Evolutionary conservation across 2,888 invertebrate species (phyloP).

Genomic region (Blastobasis adustella): DNA sequence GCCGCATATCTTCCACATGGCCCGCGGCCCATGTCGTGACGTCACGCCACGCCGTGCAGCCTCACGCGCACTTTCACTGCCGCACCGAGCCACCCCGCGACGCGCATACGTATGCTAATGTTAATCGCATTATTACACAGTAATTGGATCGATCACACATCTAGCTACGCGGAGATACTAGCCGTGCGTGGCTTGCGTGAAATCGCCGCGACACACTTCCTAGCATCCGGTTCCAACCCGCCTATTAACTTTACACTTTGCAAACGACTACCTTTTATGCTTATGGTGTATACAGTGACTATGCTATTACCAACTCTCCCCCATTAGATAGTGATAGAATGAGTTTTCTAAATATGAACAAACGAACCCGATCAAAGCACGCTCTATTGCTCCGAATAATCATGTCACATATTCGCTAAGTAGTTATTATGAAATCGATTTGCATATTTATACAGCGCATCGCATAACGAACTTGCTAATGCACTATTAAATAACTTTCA

Average conservation of each 20-base stretch:
- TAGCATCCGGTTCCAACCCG: constrained; percentile 43
- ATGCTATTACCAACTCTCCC: constrained; percentile 20
- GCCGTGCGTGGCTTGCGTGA: constrained; percentile 66
- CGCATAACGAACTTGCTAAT: constrained; percentile 17
- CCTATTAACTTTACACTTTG: no score
- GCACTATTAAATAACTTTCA: constrained; percentile 34
- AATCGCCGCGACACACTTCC: constrained; percentile 64
- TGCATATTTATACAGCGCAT: constrained; percentile 32
- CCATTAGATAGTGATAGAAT: constrained; percentile 8
- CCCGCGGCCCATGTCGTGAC: constrained; percentile 68
- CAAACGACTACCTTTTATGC: no score
- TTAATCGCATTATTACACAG: constrained; percentile 39
- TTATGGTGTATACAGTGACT: no score
- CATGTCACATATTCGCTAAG: constrained; percentile 30
- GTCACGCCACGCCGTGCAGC: constrained; percentile 48
- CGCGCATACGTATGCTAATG: constrained; percentile 18
- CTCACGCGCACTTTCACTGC: constrained; percentile 63
- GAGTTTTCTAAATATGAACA: constrained; percentile 23
- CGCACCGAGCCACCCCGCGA: constrained; percentile 9
- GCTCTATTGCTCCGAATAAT: constrained; percentile 26
- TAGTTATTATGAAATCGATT: constrained; percentile 33
- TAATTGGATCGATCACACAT: constrained; percentile 45
- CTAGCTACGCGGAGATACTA: constrained; percentile 32
- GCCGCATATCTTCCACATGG: constrained; percentile 72
- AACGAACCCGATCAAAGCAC: constrained; percentile 10